phyloP scores from a whole-genome alignment of 2,113 vertebrate genomes.

The Microcebus ravelobensis region DNA sequence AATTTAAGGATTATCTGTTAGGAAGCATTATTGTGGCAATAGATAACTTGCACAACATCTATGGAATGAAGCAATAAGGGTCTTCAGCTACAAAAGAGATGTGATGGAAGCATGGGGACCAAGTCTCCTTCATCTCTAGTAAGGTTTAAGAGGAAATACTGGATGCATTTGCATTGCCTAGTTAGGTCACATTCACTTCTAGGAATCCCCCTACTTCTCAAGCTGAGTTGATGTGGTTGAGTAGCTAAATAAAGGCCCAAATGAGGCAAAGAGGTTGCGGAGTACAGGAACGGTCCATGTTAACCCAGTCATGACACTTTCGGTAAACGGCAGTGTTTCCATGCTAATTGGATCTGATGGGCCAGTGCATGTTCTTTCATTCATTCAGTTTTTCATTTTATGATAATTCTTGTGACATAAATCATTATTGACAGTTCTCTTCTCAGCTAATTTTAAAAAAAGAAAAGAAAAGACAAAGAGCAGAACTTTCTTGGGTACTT shows the following conservation, averaged over 20 bases:
- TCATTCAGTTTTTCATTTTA: background rate
- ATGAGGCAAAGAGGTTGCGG: background rate
- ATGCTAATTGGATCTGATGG: background rate
- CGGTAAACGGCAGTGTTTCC: background rate
- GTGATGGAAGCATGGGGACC: background rate
- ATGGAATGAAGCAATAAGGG: background rate
- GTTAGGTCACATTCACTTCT: conserved; percentile 1
- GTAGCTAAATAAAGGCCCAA: background rate
- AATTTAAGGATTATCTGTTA: background rate
- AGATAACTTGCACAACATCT: background rate
- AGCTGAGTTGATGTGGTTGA: background rate
- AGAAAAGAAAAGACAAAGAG: background rate
- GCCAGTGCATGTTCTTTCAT: background rate
- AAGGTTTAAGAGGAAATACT: background rate
- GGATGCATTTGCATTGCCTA: background rate
- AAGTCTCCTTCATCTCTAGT: background rate
- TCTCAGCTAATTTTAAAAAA: background rate
- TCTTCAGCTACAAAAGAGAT: background rate
- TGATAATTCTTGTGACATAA: background rate
- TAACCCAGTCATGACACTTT: background rate
- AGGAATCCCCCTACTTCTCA: conserved; percentile 4
- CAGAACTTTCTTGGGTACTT: background rate
- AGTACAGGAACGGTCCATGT: background rate
- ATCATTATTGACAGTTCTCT: background rate
- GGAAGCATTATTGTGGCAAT: background rate